These are phyloP conservation scores for Cinclus mexicanus DNA, from an alignment of 2,113 vertebrate species.

Conservation along the genomic window DNA sequence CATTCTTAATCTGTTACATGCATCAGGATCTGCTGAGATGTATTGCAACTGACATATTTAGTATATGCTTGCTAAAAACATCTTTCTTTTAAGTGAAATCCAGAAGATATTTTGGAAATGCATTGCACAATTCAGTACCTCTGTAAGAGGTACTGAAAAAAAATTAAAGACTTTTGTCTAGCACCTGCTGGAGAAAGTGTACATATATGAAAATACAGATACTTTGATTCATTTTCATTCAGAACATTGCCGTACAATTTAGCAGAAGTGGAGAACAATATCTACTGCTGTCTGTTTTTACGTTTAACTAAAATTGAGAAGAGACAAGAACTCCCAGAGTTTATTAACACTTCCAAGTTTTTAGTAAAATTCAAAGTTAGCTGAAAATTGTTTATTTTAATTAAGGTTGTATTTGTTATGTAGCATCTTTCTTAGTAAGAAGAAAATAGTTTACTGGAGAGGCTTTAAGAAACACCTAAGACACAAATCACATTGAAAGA, in stretches of 20 bases:
- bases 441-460: not conserved
- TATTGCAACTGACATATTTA: not conserved
- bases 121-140: not conserved
- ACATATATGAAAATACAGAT: not conserved
- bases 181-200: not conserved
- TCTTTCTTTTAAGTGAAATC: not conserved
- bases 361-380: not conserved
- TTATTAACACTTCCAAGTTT: not conserved
- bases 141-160: not conserved
- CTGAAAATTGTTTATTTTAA: not conserved
- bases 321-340: not conserved
- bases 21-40: not conserved
- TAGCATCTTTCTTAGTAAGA: not conserved
- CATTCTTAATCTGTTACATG: not conserved
- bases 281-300: not conserved
- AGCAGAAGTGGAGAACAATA: not conserved
- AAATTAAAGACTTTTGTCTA: not conserved
- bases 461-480: not conserved
- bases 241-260: not conserved
- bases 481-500: not conserved
- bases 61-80: not conserved
- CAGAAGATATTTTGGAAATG: not conserved
- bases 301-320: not conserved
- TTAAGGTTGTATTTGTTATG: not conserved
- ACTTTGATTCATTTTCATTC: not conserved